phyloP scores from a whole-genome alignment of 2,113 vertebrate genomes.

The Rhineura floridana region DNA sequence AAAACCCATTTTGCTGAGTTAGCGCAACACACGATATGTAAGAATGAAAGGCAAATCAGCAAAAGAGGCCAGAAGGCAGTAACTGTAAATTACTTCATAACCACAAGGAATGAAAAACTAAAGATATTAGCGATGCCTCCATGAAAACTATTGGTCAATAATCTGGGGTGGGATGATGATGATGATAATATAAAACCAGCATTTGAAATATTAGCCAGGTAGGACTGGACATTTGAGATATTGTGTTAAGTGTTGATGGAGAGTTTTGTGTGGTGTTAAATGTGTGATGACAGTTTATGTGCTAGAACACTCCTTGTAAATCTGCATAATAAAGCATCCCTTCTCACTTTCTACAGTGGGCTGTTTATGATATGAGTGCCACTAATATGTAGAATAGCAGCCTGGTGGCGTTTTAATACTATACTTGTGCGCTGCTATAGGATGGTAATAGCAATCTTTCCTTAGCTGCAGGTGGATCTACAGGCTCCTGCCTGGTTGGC shows the following conservation, averaged over 20 bases:
- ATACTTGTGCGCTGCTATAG: too few species aligned
- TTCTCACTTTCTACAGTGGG: neutral
- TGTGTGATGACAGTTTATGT: neutral
- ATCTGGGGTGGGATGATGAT: constrained; percentile 3
- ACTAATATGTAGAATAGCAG: neutral
- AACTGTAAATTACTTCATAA: constrained; percentile 12
- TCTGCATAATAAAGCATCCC: neutral
- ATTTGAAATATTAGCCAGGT: neutral
- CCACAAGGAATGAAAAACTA: constrained; percentile 31
- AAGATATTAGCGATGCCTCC: constrained; percentile 24
- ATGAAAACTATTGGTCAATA: neutral
- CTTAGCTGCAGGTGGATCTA: neutral
- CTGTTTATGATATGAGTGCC: neutral
- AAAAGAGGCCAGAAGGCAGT: constrained; percentile 37
- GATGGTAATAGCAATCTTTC: neutral
- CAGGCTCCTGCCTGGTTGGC: neutral
- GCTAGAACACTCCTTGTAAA: constrained; percentile 26
- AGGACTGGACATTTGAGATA: neutral
- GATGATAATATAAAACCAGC: neutral
- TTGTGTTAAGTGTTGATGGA: constrained; percentile 1
- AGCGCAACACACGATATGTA: neutral
- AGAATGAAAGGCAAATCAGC: neutral
- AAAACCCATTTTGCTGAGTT: rapidly evolving
- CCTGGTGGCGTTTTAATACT: too few species aligned
- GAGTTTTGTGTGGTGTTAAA: neutral